Evolutionary conservation across 2,888 invertebrate species (phyloP).

Genomic region (Ptilodon capucinus): DNA sequence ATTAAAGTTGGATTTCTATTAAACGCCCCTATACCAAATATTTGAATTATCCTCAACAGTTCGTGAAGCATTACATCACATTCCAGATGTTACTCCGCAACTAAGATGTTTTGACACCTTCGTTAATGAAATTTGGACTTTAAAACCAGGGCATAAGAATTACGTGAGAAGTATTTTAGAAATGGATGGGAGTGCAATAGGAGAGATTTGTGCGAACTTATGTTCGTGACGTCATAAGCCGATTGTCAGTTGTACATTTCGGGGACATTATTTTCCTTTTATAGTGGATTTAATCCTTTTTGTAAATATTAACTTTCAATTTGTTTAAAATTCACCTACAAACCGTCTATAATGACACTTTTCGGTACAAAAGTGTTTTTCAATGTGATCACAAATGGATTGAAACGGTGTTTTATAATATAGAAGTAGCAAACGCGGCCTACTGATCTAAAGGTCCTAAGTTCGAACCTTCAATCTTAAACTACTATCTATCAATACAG

Average conservation of each 20-base stretch:
- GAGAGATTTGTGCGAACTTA: slow-evolving; percentile 48
- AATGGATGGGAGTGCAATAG: slow-evolving; percentile 8
- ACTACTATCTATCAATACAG: too few relatives aligned
- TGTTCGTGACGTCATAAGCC: slow-evolving; percentile 64
- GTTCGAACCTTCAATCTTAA: too few relatives aligned
- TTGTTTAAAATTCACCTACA: too few relatives aligned
- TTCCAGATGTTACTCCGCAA: slow-evolving; percentile 50
- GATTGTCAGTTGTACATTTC: slow-evolving; percentile 50
- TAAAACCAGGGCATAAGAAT: background rate
- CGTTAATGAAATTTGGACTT: slow-evolving; percentile 2
- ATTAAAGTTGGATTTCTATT: slow-evolving; percentile 1
- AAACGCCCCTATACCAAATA: slow-evolving; percentile 9
- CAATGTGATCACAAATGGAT: too few relatives aligned
- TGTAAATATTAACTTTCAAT: too few relatives aligned
- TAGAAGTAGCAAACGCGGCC: too few relatives aligned
- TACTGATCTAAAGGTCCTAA: too few relatives aligned
- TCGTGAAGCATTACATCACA: slow-evolving; percentile 66
- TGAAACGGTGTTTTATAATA: too few relatives aligned
- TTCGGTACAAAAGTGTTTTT: too few relatives aligned
- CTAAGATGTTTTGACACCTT: slow-evolving; percentile 8
- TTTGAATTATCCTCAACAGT: slow-evolving; percentile 32
- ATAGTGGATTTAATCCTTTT: background rate
- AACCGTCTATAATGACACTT: too few relatives aligned
- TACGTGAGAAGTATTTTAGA: background rate
- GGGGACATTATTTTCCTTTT: slow-evolving; percentile 6